phyloP scores from a whole-genome alignment of 2,888 invertebrate genomes.

The Apamea anceps region DNA sequence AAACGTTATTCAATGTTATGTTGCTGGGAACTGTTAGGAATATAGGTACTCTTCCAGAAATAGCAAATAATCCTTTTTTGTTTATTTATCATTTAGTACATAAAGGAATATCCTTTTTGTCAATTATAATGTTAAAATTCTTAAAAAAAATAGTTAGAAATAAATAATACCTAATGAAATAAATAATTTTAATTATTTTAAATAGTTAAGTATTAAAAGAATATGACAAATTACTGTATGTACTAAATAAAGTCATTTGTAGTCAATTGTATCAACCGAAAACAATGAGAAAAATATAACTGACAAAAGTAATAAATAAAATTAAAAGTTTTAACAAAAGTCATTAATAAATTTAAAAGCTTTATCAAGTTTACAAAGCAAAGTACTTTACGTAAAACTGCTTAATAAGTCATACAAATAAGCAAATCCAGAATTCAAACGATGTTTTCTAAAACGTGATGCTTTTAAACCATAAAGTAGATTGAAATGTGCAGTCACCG shows the following conservation, averaged over 20 bases:
- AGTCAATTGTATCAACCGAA: not conserved
- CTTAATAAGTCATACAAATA: conserved; percentile 5
- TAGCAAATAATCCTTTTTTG: not conserved
- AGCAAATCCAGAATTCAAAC: conserved; percentile 12
- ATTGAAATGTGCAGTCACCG: conserved; percentile 18
- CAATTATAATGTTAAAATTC: not conserved
- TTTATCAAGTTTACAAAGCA: not conserved
- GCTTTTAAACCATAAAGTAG: conserved; percentile 8
- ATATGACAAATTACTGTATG: not conserved
- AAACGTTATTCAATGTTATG: not conserved
- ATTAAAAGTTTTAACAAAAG: not conserved
- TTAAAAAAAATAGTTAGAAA: too few species aligned
- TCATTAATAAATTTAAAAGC: not conserved
- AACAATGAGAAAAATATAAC: not conserved
- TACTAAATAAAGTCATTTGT: not conserved
- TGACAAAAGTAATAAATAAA: not conserved
- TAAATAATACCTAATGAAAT: too few species aligned
- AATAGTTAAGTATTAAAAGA: too few species aligned
- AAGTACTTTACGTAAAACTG: not conserved
- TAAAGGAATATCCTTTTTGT: not conserved
- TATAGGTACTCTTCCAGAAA: not conserved
- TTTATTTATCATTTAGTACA: not conserved
- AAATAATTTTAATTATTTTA: too few species aligned
- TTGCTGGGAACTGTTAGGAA: not conserved
- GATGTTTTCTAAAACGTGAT: conserved; percentile 12